Evolutionary conservation across 2,113 vertebrate species (phyloP).

Genomic region (Chitala chitala): DNA sequence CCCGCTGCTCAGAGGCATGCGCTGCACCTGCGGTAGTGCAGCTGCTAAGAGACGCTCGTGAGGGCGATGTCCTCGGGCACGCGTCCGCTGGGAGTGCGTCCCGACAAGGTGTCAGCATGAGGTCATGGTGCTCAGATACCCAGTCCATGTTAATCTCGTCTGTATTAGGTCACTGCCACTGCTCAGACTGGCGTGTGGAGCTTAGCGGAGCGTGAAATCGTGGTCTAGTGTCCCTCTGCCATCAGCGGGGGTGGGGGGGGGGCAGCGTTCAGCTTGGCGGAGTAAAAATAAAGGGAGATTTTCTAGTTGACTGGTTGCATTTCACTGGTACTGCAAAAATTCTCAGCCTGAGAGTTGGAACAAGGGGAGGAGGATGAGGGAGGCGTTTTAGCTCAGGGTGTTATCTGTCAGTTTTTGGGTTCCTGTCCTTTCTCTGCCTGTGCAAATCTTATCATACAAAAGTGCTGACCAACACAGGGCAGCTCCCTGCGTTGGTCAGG

Average conservation of each 20-base stretch:
- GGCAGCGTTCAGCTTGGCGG: conserved; percentile 21
- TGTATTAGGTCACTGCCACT: conserved; percentile 41
- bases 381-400: not conserved
- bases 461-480: no score
- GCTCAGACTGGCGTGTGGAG: conserved; percentile 42
- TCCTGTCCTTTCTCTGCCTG: no score
- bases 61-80: not conserved
- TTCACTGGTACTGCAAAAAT: not conserved
- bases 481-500: no score
- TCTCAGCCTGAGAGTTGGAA: not conserved
- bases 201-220: conserved; percentile 35
- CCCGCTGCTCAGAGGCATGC: not conserved
- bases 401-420: no score
- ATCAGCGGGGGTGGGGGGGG: conserved; percentile 34
- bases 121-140: conserved; percentile 38
- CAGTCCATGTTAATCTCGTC: conserved; percentile 50
- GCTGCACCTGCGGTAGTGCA: not conserved
- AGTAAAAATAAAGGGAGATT: conserved; percentile 4
- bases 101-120: conserved; percentile 34
- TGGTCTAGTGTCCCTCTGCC: conserved; percentile 23
- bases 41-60: not conserved
- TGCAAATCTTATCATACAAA: no score
- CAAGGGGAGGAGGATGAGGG: not conserved
- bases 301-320: not conserved
- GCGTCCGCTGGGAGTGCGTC: no score